Percentiles rank a stretch among this genome's conserved stretches.
Conservation (phyloP, 2,888 invertebrate species). For the Ophion slaviceki region DNA sequence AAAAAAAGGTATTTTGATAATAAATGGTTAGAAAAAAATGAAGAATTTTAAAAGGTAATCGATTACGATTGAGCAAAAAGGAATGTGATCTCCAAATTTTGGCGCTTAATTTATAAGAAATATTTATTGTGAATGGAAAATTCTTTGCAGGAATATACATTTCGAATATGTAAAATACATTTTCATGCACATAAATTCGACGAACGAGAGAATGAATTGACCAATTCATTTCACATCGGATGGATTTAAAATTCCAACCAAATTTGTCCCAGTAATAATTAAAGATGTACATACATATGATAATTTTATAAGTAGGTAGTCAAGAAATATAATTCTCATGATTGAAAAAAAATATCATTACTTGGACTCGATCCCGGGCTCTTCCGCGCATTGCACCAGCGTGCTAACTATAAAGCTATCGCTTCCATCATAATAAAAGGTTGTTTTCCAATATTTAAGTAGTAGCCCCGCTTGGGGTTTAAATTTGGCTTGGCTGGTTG, state of each 20-base stretch:
- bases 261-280: conserved; percentile 5
- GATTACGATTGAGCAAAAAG: too few species aligned
- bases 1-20: background rate
- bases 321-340: background rate
- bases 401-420: background rate
- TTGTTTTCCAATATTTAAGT: background rate
- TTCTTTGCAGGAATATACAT: too few species aligned
- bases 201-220: too few species aligned
- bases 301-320: background rate
- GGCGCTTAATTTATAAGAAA: too few species aligned
- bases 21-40: background rate
- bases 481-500: background rate
- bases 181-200: conserved; percentile 2
- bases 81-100: too few species aligned
- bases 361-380: background rate
- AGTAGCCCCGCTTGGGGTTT: background rate
- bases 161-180: background rate
- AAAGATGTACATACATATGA: conserved; percentile 8
- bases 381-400: background rate
- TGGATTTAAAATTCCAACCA: background rate
- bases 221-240: too few species aligned
- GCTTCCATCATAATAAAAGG: background rate
- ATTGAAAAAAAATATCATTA: background rate
- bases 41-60: background rate
- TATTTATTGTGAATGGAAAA: too few species aligned